A percentile compares a stretch with the other conserved stretches of the same genome.
Evolutionary conservation across 2,888 invertebrate genomes (phyloP).

Genomic region (Oscheius sp.): DNA sequence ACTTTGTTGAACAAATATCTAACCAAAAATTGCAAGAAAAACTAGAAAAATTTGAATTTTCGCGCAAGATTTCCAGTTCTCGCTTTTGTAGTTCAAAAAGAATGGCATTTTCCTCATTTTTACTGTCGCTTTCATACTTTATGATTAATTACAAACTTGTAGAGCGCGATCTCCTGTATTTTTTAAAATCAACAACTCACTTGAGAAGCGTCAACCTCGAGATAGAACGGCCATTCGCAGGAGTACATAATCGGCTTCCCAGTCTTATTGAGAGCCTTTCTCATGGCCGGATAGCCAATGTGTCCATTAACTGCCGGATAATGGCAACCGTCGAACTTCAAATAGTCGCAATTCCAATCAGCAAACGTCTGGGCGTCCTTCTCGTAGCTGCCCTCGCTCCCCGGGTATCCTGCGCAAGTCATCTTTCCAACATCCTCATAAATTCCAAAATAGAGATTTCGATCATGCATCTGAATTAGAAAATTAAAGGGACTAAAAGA

Average conservation of each 20-base stretch:
- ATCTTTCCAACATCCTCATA: slow-evolving; percentile 96
- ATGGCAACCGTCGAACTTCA: slow-evolving; percentile 39
- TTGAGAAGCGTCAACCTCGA: slow-evolving; percentile 28
- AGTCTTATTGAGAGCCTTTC: slow-evolving; percentile 85
- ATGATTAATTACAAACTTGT: too few species aligned
- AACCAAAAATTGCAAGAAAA: too few species aligned
- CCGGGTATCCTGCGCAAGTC: slow-evolving; percentile 96
- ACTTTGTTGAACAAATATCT: too few species aligned
- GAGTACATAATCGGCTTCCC: slow-evolving; percentile 94
- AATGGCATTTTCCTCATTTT: too few species aligned
- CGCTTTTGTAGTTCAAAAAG: too few species aligned
- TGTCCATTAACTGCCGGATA: background rate
- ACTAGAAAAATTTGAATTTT: too few species aligned
- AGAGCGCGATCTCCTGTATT: too few species aligned
- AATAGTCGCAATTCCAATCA: slow-evolving; percentile 38
- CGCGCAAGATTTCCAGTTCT: too few species aligned
- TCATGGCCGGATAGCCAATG: slow-evolving; percentile 87
- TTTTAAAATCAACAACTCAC: too few species aligned
- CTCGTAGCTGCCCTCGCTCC: slow-evolving; percentile 83
- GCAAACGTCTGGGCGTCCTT: slow-evolving; percentile 36
- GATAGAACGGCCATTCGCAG: slow-evolving; percentile 96
- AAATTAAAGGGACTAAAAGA: background rate
- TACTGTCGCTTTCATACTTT: too few species aligned
- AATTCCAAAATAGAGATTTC: slow-evolving; percentile 86
- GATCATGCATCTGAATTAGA: slow-evolving; percentile 1